Evolutionary conservation across 2,888 invertebrate species (phyloP).

Genomic region (Gnatocerus cornutus): DNA sequence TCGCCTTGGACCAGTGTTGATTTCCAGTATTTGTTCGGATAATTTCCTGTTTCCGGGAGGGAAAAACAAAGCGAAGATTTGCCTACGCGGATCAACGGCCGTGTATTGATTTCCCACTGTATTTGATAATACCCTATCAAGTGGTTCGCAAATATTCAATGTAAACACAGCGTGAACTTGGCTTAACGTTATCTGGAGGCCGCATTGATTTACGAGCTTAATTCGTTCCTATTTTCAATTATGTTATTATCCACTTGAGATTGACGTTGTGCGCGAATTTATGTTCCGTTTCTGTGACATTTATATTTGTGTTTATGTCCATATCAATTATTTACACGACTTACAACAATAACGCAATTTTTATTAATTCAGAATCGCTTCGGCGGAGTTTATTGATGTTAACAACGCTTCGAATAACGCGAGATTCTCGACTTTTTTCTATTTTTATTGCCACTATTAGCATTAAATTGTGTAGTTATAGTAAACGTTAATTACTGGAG

Average conservation of each 20-base stretch:
- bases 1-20: not conserved
- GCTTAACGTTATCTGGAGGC: constrained; percentile 11
- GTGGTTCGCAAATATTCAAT: constrained; percentile 10
- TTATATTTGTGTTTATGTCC: not conserved
- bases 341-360: not conserved
- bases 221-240: constrained; percentile 2
- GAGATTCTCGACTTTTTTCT: not conserved
- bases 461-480: constrained; percentile 4
- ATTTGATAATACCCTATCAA: constrained; percentile 1
- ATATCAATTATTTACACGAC: not conserved
- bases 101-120: constrained; percentile 2
- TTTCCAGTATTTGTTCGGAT: not conserved
- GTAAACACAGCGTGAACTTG: constrained; percentile 10
- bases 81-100: not conserved
- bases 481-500: not conserved
- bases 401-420: not conserved
- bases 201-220: constrained; percentile 2
- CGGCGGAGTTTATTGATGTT: not conserved
- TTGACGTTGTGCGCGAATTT: not conserved
- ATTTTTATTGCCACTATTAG: not conserved
- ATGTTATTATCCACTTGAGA: constrained; percentile 12
- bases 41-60: not conserved
- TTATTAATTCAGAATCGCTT: not conserved
- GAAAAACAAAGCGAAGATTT: not conserved
- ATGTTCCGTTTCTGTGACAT: too few relatives aligned